Base-by-base conservation (phyloP, 2,888 invertebrate species). In the Diaprepes abbreviatus region DNA sequence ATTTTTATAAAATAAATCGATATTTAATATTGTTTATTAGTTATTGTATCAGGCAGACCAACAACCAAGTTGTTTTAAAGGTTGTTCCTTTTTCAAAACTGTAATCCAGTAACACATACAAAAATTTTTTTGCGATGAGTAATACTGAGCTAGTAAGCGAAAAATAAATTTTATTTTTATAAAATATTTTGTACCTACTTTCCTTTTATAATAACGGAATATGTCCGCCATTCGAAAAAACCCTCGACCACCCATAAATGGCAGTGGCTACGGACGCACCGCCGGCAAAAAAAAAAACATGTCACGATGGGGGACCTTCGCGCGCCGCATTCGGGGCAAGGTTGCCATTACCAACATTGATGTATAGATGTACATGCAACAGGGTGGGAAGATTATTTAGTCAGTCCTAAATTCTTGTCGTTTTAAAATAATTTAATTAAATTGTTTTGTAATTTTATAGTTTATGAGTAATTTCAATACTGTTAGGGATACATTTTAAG, bases 241-340 rank as follows among this genome's bases (percentile, higher is more conserved):
- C 19, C 57, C 40, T 63, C 48, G 54, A 33, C 14, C 57, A 3
- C 16, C 68, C 57, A 38, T 63, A 68, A 36, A 68, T 57, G 68
- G 68, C 36, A 57, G 14, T 48, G 54, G 40, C 40, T 59, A 52
- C 59, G 66, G 60, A 68, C 62, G 50, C 50, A 38, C 58, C 50
- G 63, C 57, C 38, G 38, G 57, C 54, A 43, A 43, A 19, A 48
- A 48, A 48, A 50, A 68, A 60, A 57, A 68, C 48, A 50, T 55
- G 58, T 63, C 68, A 63, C 45, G 63, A 63, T 62, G 31, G 31
- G 43, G 57, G 45, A 70, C 70, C 70, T 70, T 70, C 70, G 16
- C 50, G 28, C 54, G 38, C 48, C 50, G 40, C 71, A 72, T 74
- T 73, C 70, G 67, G 74, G 72, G 66, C 74, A 74, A 74, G 74